Evolutionary conservation across 1,140 invertebrate genomes (phyloP).

Genomic region (Contarinia nasturtii): DNA sequence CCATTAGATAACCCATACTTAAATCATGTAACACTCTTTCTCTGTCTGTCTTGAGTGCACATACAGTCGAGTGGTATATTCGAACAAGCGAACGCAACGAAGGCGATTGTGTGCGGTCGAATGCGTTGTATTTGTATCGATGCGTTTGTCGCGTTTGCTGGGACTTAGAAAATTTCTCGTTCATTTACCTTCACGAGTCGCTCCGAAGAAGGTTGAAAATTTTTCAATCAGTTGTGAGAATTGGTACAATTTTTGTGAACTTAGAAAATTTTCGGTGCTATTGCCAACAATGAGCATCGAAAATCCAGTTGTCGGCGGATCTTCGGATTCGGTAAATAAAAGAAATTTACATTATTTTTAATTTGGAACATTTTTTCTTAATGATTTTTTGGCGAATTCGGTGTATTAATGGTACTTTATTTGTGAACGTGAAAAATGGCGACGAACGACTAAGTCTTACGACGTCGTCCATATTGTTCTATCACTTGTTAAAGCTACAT

Average conservation of each 20-base stretch:
- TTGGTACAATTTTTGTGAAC: neutral
- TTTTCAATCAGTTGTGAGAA: neutral
- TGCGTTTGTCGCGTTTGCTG: neutral
- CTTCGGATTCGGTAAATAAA: constrained; percentile 1
- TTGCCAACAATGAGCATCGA: constrained; percentile 3
- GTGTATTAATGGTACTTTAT: constrained; percentile 1
- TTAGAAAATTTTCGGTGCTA: constrained; percentile 3
- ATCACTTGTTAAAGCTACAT: too few relatives aligned
- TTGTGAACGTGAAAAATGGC: constrained; percentile 3
- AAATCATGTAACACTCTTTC: too few relatives aligned
- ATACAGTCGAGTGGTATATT: too few relatives aligned
- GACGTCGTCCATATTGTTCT: constrained; percentile 1
- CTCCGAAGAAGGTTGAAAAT: constrained; percentile 1
- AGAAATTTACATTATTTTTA: neutral
- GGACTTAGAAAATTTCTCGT: constrained; percentile 1
- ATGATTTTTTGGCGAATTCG: neutral
- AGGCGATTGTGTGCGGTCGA: too few relatives aligned
- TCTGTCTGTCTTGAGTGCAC: too few relatives aligned
- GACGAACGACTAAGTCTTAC: constrained; percentile 2
- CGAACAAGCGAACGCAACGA: too few relatives aligned
- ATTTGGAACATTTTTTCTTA: neutral
- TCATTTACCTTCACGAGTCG: neutral
- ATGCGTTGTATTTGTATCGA: neutral
- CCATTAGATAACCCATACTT: too few relatives aligned
- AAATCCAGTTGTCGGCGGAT: constrained; percentile 1